A percentile compares a stretch with the other conserved stretches of the same genome.
Evolutionary conservation across 2,113 vertebrate genomes (phyloP).

Genomic region (Corydoras sp.): DNA sequence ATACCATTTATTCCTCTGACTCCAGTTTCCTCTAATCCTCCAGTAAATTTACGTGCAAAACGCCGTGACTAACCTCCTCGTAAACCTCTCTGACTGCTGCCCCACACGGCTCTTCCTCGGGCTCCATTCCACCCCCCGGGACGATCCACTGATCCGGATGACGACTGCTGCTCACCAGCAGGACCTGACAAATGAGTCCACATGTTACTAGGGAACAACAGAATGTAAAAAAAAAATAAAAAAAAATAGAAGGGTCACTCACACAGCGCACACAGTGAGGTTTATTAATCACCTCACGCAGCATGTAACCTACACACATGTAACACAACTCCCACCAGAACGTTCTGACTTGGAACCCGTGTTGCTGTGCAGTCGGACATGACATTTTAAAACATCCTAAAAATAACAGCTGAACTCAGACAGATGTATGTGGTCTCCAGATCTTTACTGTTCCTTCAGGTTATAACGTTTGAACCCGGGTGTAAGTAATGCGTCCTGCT

Average conservation of each 20-base stretch:
- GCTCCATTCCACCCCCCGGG: conserved; percentile 96
- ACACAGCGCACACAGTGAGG: neutral
- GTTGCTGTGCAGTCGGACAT: no score
- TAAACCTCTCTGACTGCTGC: conserved; percentile 90
- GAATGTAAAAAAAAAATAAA: neutral
- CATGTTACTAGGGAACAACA: neutral
- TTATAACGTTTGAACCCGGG: no score
- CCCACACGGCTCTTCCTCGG: conserved; percentile 87
- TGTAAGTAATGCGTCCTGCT: no score
- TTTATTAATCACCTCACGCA: conserved; percentile 13
- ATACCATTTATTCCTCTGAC: no score
- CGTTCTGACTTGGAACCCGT: no score
- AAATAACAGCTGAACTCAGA: no score
- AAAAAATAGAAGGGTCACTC: neutral
- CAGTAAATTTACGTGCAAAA: neutral
- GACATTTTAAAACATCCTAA: no score
- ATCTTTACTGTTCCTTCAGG: no score
- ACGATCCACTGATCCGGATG: conserved; percentile 98
- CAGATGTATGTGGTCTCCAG: no score
- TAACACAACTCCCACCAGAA: no score
- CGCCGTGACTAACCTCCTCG: conserved; percentile 76
- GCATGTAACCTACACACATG: neutral
- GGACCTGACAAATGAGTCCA: conserved; percentile 65
- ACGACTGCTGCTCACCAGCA: conserved; percentile 95
- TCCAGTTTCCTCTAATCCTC: neutral